Percentiles rank a stretch among this genome's conserved stretches.
These are phyloP conservation scores for Rattus rattus DNA, from an alignment of 2,113 vertebrate species.

Conservation along the genomic window DNA sequence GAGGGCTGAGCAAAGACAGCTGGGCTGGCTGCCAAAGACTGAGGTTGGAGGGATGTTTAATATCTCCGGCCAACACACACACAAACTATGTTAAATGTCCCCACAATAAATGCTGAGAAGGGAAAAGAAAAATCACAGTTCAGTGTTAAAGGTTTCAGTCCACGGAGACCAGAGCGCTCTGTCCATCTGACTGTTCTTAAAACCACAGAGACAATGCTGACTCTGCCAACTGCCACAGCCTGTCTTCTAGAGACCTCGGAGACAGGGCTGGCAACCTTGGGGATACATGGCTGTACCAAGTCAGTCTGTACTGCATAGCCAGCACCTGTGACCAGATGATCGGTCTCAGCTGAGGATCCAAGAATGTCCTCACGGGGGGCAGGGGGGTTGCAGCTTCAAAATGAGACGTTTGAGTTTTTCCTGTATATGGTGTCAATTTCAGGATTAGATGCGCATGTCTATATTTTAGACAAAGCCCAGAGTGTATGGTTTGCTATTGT, in stretches of 20 bases:
- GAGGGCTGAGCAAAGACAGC: not conserved
- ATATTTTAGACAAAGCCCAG: not conserved
- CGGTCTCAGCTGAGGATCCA: not conserved
- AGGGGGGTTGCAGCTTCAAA: not conserved
- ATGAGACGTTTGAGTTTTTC: not conserved
- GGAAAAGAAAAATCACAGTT: constrained; percentile 21
- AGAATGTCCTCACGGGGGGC: not conserved
- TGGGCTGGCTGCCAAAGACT: constrained; percentile 36
- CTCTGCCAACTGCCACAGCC: not conserved
- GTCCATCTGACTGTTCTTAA: not conserved
- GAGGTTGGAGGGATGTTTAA: constrained; percentile 26
- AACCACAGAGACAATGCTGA: not conserved
- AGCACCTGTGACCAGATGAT: accelerated
- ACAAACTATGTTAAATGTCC: not conserved
- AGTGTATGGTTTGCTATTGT: not conserved
- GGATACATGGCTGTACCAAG: not conserved
- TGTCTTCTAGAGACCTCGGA: not conserved
- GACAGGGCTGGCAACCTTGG: not conserved
- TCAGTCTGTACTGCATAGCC: not conserved
- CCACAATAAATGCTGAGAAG: not conserved
- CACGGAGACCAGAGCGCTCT: not conserved
- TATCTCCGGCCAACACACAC: constrained; percentile 19
- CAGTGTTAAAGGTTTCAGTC: constrained; percentile 25
- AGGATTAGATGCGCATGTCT: not conserved
- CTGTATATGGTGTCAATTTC: not conserved